phyloP scores from a whole-genome alignment of 1,140 invertebrate genomes.

The Ericerus pela region DNA sequence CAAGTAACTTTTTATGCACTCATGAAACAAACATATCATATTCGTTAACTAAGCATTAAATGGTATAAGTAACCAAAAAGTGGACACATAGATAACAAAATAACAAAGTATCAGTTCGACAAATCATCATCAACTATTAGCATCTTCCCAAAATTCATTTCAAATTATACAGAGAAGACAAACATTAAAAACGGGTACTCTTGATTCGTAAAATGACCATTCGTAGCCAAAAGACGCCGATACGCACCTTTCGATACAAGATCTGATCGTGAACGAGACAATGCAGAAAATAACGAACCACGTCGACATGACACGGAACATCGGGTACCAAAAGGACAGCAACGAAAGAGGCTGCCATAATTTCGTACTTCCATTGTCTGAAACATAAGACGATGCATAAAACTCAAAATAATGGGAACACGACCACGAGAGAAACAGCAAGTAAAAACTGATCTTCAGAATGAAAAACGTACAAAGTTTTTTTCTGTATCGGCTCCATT shows the following conservation, averaged over 20 bases:
- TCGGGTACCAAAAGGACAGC: constrained; percentile 53
- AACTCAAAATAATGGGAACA: constrained; percentile 16
- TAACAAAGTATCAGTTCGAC: no score
- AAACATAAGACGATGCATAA: constrained; percentile 19
- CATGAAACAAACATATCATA: no score
- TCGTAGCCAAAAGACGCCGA: no score
- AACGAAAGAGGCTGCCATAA: constrained; percentile 57
- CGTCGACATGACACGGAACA: constrained; percentile 41
- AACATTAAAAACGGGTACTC: no score
- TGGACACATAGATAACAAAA: no score
- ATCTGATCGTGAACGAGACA: constrained; percentile 61
- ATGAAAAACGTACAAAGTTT: constrained; percentile 46
- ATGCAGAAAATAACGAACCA: constrained; percentile 49
- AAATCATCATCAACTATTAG: no score
- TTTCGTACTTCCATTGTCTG: constrained; percentile 65
- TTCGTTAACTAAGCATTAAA: no score
- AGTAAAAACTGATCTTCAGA: not conserved
- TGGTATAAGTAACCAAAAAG: no score
- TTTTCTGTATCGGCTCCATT: constrained; percentile 42
- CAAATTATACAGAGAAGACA: no score
- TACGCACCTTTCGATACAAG: constrained; percentile 46
- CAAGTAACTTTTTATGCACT: no score
- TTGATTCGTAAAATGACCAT: no score
- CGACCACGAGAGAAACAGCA: not conserved
- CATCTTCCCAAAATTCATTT: no score